Base-by-base conservation (phyloP, 2,888 invertebrate genomes). In the Erpobdella octoculata region DNA sequence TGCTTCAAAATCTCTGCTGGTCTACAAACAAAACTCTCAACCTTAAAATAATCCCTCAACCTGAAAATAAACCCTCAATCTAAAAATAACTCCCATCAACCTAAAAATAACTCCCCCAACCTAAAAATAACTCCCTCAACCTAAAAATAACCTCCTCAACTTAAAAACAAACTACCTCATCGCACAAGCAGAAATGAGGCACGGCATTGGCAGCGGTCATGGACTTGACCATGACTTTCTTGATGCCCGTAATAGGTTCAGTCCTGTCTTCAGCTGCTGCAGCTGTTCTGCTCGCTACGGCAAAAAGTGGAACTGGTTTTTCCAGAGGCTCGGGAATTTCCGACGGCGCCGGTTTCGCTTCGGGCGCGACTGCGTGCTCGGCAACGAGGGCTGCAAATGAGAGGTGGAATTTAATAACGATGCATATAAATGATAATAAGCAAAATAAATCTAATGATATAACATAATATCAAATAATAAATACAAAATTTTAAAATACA, bases 101-200 rank as follows among this genome's bases (percentile, higher is more conserved):
- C 5, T 53, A 53, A 53, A 15, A 53, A 53, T 8, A 6, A 53
- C n/a, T n/a, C n/a, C n/a, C n/a, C n/a, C n/a, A 46, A 5, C 3
- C 5, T n/a, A 46, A 46, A 46, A 5, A 5, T 46, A 46, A 46
- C 3, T 46, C 3, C 2, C 5, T 25, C 21, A 53, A 53, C 4
- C 48, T 48, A 48, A 28, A 6, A 21, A 53, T n/a, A 53, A n/a
- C 53, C n/a, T 41, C 18, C 18, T 9, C 58, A 1, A 46, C 9
- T 5, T 25, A 38, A 21, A n/a, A 37, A 41, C 41, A 59, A 3
- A 21, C n/a, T 25, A 72, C 72, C 85, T 98, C 97, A 80, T 99
- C 98, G 75, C 83, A 89, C 81, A 93, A 95, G 3, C 90, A 91
- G 81, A 98, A 95, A 80, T 95, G 94, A 0, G 97, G 96, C 67